Conservation (phyloP, 2,797 vertebrate species). For the Podargus strigoides region DNA sequence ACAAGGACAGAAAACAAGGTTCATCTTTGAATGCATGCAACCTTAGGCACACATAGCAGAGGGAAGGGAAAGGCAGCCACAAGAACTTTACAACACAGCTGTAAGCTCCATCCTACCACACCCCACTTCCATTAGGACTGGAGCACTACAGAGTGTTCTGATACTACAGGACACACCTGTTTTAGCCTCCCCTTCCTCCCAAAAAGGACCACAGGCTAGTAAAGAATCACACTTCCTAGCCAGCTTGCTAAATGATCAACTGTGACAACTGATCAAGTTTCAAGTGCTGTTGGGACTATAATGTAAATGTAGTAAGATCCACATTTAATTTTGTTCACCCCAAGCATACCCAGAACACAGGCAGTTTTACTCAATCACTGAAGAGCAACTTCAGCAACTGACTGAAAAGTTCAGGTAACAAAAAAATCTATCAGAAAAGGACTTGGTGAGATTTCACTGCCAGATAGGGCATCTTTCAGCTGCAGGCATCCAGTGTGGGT, state of each 20-base stretch:
- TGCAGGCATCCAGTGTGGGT: neutral
- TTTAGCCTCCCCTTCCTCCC: neutral
- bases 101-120: neutral
- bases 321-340: neutral
- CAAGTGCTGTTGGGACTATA: neutral
- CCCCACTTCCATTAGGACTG: neutral
- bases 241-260: neutral
- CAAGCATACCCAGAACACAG: fast-evolving
- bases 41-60: neutral
- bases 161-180: neutral
- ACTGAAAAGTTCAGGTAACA: neutral
- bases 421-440: neutral
- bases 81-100: neutral
- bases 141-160: neutral
- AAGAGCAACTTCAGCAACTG: neutral
- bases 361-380: neutral
- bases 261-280: neutral
- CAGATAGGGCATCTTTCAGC: neutral
- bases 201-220: neutral
- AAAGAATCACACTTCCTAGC: neutral
- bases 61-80: neutral
- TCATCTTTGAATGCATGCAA: neutral
- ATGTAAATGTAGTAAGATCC: fast-evolving
- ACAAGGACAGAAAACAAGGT: neutral
- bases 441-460: neutral